phyloP scores from a whole-genome alignment of 1,140 invertebrate genomes.

The Druon quercuslanigerum region DNA sequence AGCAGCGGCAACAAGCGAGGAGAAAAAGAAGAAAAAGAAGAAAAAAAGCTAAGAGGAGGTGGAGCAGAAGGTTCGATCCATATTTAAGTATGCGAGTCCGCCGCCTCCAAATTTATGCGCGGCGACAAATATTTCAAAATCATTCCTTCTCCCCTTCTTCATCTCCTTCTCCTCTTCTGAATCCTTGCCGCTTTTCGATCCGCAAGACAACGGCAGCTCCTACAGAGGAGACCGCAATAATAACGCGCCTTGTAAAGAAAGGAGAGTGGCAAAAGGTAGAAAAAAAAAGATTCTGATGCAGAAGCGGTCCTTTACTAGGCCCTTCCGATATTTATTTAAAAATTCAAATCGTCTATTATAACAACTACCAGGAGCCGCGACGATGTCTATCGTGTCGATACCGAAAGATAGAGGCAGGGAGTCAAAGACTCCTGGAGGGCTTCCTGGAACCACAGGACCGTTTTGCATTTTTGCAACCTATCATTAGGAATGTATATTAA shows the following conservation, averaged over 20 bases:
- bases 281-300: conserved; percentile 42
- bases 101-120: conserved; percentile 71
- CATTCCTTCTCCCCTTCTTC: conserved; percentile 46
- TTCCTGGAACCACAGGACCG: conserved; percentile 34
- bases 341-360: conserved; percentile 73
- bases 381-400: conserved; percentile 60
- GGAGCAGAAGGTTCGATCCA: conserved; percentile 61
- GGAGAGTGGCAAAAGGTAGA: conserved; percentile 43
- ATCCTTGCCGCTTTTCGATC: conserved; percentile 41
- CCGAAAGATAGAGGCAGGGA: conserved; percentile 40
- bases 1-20: conserved; percentile 51
- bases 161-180: neutral
- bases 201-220: conserved; percentile 44
- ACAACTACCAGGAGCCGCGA: conserved; percentile 56
- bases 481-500: neutral
- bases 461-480: conserved; percentile 28
- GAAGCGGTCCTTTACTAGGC: conserved; percentile 43
- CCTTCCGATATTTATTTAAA: conserved; percentile 66
- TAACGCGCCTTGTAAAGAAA: conserved; percentile 47
- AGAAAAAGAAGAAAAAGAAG: conserved; percentile 36
- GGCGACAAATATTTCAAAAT: conserved; percentile 75
- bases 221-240: conserved; percentile 46
- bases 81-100: conserved; percentile 73
- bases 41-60: conserved; percentile 36
- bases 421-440: conserved; percentile 42